Conservation (phyloP, 2,888 invertebrate genomes). For the Neoitamus cyanurus region DNA sequence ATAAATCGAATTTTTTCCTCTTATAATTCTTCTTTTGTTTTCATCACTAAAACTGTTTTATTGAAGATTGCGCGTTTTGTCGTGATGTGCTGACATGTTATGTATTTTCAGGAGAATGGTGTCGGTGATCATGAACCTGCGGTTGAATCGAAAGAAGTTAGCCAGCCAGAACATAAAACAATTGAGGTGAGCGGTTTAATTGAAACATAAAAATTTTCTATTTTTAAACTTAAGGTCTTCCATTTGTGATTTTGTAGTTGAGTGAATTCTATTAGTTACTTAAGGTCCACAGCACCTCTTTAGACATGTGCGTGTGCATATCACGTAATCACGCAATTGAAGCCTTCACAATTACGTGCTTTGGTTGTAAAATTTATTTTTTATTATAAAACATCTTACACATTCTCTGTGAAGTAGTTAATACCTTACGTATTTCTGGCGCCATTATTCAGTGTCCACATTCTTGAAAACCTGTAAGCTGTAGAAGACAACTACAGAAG, state of each 20-base stretch:
- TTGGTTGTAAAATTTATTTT: neutral
- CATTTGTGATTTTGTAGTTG: neutral
- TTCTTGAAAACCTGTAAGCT: too few relatives aligned
- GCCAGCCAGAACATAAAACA: constrained; percentile 51
- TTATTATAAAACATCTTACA: too few relatives aligned
- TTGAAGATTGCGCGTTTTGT: neutral
- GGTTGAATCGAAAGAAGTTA: constrained; percentile 57
- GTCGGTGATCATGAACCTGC: constrained; percentile 55
- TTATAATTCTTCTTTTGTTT: constrained; percentile 4
- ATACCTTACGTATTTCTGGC: too few relatives aligned
- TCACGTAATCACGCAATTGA: neutral
- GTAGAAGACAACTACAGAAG: too few relatives aligned
- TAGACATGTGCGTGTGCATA: neutral
- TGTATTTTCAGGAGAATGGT: constrained; percentile 55
- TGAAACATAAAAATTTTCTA: neutral
- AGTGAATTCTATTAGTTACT: neutral
- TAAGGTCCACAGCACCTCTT: neutral
- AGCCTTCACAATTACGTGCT: neutral
- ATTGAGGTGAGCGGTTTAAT: constrained; percentile 51
- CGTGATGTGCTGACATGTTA: neutral
- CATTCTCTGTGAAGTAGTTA: too few relatives aligned
- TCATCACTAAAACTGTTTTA: neutral
- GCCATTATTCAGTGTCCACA: too few relatives aligned
- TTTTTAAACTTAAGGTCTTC: neutral
- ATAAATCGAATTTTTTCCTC: neutral